These are phyloP conservation scores for Sigmodon hispidus DNA, from an alignment of 2,113 vertebrate species.

Conservation along the genomic window DNA sequence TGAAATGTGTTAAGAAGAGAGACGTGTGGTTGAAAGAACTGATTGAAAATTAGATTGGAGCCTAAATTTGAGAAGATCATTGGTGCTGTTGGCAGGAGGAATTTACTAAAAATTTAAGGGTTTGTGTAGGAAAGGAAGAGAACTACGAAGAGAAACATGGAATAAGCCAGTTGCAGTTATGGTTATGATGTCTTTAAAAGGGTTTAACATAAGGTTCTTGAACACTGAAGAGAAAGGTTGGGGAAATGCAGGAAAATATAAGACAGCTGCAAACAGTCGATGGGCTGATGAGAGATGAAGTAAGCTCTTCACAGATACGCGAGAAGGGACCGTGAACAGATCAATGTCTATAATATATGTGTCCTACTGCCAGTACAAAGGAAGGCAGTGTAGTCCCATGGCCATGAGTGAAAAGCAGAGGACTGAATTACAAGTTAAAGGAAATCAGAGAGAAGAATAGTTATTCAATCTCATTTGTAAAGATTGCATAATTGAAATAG, in stretches of 20 bases:
- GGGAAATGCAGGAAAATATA: rapidly evolving
- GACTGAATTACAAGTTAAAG: background rate
- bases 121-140: background rate
- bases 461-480: background rate
- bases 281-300: no score
- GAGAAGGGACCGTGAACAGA: no score
- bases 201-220: background rate
- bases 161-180: no score
- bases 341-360: background rate
- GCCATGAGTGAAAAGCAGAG: background rate
- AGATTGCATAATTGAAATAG: background rate
- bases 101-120: background rate
- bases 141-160: background rate
- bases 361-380: background rate
- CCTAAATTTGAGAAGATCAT: background rate
- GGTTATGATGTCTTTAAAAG: background rate
- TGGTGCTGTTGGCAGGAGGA: background rate
- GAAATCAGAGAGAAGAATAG: background rate
- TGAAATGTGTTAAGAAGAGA: background rate
- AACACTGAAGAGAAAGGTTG: background rate
- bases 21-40: background rate
- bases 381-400: background rate
- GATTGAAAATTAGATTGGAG: background rate
- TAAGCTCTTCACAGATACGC: background rate
- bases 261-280: background rate